phyloP scores from a whole-genome alignment of 1,140 invertebrate species.

The Papilio polyxenes region DNA sequence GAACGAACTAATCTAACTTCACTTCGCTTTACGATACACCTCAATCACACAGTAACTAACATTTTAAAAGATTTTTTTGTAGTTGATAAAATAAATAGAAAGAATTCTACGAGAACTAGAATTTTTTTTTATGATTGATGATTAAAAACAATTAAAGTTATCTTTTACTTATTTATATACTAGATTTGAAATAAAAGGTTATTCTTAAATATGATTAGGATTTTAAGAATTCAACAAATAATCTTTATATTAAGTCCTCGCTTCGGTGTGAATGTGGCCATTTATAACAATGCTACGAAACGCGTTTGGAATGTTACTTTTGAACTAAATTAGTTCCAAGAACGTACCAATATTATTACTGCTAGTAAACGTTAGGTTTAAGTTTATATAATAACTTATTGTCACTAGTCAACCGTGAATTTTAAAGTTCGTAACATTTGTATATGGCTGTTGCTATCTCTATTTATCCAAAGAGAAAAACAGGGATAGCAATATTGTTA shows the following conservation, averaged over 20 bases:
- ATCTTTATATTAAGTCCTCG: neutral
- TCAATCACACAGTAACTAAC: constrained; percentile 14
- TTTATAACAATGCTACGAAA: neutral
- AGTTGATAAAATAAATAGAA: too few relatives aligned
- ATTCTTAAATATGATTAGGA: too few relatives aligned
- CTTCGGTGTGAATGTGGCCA: neutral
- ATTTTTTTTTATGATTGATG: too few relatives aligned
- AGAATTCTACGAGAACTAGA: too few relatives aligned
- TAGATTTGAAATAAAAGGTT: too few relatives aligned
- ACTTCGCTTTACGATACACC: neutral
- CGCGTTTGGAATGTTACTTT: constrained; percentile 7
- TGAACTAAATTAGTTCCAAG: neutral
- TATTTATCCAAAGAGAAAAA: too few relatives aligned
- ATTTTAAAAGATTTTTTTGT: neutral
- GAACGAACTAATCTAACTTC: constrained; percentile 32
- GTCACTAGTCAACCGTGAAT: neutral
- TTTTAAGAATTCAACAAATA: neutral
- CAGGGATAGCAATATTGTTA: too few relatives aligned
- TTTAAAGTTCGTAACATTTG: too few relatives aligned
- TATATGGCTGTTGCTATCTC: too few relatives aligned
- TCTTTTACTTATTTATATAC: too few relatives aligned
- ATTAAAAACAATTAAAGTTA: too few relatives aligned
- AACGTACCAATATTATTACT: neutral
- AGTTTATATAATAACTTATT: neutral
- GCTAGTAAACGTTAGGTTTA: neutral